Evolutionary conservation across 2,888 invertebrate species (phyloP).

Genomic region (Cantharis rufa): DNA sequence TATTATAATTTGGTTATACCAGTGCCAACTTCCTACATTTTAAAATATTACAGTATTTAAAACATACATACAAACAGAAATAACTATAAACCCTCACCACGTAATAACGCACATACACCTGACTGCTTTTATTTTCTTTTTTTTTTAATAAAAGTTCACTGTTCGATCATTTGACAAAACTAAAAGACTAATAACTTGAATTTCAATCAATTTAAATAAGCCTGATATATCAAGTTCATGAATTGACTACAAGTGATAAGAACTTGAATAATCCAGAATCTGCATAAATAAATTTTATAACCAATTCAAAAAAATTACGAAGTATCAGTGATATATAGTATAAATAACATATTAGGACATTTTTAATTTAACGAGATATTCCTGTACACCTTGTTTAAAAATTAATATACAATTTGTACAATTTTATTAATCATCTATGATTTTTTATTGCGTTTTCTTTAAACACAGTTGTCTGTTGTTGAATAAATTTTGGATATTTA

Average conservation of each 20-base stretch:
- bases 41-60: neutral
- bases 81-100: neutral
- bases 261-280: neutral
- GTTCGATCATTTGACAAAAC: neutral
- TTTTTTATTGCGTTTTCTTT: no score
- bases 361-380: neutral
- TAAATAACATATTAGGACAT: no score
- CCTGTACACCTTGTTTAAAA: neutral
- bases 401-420: neutral
- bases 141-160: neutral
- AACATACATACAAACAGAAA: neutral
- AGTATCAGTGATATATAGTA: neutral
- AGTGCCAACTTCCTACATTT: neutral
- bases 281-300: neutral
- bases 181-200: neutral
- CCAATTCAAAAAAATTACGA: neutral
- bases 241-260: neutral
- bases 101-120: neutral
- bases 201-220: neutral
- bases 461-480: no score
- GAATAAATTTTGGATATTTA: no score
- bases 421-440: no score
- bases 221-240: neutral
- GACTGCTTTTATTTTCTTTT: neutral
- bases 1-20: neutral